Evolutionary conservation across 2,888 invertebrate genomes (phyloP), one percentile per base, ranked within the genome.

Genomic region (Torymus auratus): DNA sequence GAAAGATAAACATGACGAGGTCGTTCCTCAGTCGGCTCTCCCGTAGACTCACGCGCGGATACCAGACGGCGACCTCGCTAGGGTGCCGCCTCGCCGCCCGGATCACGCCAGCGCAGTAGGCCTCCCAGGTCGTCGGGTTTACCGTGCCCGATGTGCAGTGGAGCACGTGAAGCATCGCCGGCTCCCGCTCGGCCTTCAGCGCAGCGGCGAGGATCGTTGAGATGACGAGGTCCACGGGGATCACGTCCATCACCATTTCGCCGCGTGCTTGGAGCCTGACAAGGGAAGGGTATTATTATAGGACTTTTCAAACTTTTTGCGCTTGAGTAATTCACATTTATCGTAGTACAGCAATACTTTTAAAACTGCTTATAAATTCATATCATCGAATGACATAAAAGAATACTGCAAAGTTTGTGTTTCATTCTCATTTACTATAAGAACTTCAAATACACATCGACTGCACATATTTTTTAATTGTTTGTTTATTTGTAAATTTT

Each of bases 131-230:
- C 71, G 94, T 90, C 0, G 93, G 93, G 86, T 94, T 94, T 71
- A 92, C 88, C 20, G 89, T 89, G 11, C 94, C 93, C 0, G 94
- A 93, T n/a, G 93, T 93, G 87, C 93, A 92, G 86, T 94, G 94
- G 88, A 93, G 93, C 55, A 94, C 92, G 53, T 92, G 87, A 15
- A 91, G 85, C 1, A 14, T 14, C n/a, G 86, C 82, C 0, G 83
- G 85, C 77, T 85, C 83, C 13, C 20, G 78, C 17, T 78, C 80
- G 2, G 84, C 82, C 52, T 84, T 65, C n/a, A 83, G 71, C 3
- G 85, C 83, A 0, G 85, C 82, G 0, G 85, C 85, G 5, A 87
- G 68, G 12, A 86, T 86, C 5, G 84, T 85, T 56, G 87, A 86
- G 3, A 86, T 84, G 15, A 86, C 86, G 70, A 86, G 73, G 71